These are phyloP conservation scores for Drosophila littoralis DNA, from an alignment of 1,140 invertebrate genomes.

Conservation along the genomic window DNA sequence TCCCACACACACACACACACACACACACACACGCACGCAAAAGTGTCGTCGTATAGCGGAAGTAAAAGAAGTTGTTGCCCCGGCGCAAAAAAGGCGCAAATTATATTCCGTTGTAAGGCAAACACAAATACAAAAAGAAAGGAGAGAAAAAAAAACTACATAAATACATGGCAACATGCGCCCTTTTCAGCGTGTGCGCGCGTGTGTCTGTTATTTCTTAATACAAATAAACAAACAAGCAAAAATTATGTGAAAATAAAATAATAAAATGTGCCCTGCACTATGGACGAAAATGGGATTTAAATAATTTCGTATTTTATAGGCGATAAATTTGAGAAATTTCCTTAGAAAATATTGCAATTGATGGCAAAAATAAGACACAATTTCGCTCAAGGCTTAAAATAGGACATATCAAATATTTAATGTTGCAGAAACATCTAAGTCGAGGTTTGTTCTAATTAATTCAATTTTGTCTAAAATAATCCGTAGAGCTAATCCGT, in stretches of 20 bases:
- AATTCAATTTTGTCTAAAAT: background rate
- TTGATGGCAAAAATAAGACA: background rate
- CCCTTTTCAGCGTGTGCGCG: conserved; percentile 6
- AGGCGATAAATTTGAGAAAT: background rate
- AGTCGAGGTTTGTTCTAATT: background rate
- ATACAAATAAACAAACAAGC: conserved; percentile 70
- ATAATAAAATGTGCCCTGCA: conserved; percentile 22
- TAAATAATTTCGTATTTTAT: conserved; percentile 2
- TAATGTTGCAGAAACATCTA: background rate
- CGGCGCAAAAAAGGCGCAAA: conserved; percentile 63
- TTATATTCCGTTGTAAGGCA: conserved; percentile 77
- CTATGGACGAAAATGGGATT: conserved; percentile 18
- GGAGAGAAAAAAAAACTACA: background rate
- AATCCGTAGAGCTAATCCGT: background rate
- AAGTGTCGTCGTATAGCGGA: conserved; percentile 78
- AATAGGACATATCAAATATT: background rate
- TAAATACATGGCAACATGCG: conserved; percentile 26
- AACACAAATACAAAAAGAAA: conserved; percentile 47
- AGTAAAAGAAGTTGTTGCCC: conserved; percentile 75
- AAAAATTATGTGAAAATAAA: conserved; percentile 38
- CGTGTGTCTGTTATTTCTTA: conserved; percentile 48
- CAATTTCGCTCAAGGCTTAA: background rate
- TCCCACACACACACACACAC: conserved; percentile 14
- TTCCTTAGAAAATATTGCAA: background rate
- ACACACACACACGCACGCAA: conserved; percentile 29